Conservation (phyloP, 1,140 invertebrate species). For the Anastrepha ludens region DNA sequence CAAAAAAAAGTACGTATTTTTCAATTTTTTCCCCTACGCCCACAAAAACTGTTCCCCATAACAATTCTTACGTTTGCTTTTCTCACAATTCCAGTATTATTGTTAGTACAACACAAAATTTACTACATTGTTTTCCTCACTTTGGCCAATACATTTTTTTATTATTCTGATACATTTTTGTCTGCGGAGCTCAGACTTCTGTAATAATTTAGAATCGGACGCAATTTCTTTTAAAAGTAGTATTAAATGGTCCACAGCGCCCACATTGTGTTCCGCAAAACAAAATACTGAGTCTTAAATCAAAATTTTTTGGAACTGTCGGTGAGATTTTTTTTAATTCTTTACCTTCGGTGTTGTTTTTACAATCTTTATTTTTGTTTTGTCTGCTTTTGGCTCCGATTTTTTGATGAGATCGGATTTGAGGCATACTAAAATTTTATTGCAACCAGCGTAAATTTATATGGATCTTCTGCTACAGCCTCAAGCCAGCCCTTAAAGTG, state of each 20-base stretch:
- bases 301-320: neutral
- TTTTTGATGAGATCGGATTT: neutral
- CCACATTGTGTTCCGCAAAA: conserved; percentile 38
- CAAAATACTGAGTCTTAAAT: conserved; percentile 16
- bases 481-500: neutral
- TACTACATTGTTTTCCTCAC: neutral
- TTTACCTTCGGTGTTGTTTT: neutral
- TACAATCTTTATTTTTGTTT: neutral
- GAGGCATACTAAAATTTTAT: neutral
- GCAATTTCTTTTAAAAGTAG: conserved; percentile 28
- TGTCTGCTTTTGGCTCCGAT: neutral
- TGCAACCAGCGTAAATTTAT: neutral
- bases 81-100: too few species aligned
- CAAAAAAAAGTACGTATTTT: too few species aligned
- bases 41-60: too few species aligned
- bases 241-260: conserved; percentile 11
- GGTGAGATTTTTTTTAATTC: neutral
- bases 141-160: neutral
- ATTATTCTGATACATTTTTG: neutral
- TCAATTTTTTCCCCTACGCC: too few species aligned
- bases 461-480: neutral
- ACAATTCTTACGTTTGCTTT: too few species aligned
- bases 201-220: conserved; percentile 23
- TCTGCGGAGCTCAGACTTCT: neutral
- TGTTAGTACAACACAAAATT: neutral